phyloP scores from a whole-genome alignment of 2,797 vertebrate species.

The Pristis pectinata region DNA sequence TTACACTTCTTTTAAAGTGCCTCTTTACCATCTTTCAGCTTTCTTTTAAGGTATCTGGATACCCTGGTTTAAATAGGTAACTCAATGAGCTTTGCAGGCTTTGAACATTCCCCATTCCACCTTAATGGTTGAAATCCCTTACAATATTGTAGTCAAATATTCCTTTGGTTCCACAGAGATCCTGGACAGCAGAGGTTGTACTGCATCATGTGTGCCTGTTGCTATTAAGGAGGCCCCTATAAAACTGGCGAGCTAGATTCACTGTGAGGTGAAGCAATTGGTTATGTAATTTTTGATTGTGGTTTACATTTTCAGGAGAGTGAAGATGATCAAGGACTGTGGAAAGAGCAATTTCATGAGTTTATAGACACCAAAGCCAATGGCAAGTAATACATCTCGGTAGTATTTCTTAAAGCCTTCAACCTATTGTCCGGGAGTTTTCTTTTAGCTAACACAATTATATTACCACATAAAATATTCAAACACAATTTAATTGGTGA shows the following conservation, averaged over 20 bases:
- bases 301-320: neutral
- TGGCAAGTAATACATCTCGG: conserved; percentile 53
- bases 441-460: neutral
- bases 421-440: too few species aligned
- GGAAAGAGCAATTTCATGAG: conserved; percentile 72
- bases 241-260: too few species aligned
- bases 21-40: neutral
- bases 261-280: neutral
- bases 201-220: too few species aligned
- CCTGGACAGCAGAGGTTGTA: neutral
- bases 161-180: neutral
- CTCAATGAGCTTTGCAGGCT: neutral
- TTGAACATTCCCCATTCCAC: neutral
- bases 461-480: neutral
- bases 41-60: neutral
- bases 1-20: neutral
- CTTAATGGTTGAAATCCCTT: neutral
- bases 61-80: neutral
- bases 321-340: conserved; percentile 61
- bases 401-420: neutral
- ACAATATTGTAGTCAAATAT: neutral
- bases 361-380: conserved; percentile 81
- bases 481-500: neutral
- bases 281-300: neutral
- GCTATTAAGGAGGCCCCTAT: neutral